phyloP scores from a whole-genome alignment of 2,888 invertebrate species.

The Oscheius sp. region DNA sequence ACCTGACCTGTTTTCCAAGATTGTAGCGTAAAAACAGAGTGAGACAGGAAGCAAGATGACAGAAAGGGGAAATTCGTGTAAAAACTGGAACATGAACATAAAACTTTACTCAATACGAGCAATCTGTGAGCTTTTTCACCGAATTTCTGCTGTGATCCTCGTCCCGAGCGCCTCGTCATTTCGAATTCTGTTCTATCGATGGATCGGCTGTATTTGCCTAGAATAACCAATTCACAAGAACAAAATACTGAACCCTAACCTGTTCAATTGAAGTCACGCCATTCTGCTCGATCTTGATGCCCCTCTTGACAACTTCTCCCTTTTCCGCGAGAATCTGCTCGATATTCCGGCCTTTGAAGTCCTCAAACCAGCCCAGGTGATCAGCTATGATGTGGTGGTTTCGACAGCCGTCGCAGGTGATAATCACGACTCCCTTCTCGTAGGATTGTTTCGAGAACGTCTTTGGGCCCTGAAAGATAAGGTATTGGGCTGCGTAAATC shows the following conservation, averaged over 20 bases:
- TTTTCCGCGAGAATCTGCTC: conserved; percentile 89
- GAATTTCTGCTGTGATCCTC: no score
- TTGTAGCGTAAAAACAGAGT: no score
- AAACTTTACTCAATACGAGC: no score
- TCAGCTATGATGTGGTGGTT: conserved; percentile 95
- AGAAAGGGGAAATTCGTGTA: no score
- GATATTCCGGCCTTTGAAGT: conserved; percentile 81
- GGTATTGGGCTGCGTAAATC: no score
- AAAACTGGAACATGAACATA: no score
- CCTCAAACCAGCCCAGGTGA: conserved; percentile 92
- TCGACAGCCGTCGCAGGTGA: conserved; percentile 86
- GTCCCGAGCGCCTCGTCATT: no score
- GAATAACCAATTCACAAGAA: not conserved
- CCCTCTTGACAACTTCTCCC: conserved; percentile 83
- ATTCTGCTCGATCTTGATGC: conserved; percentile 36
- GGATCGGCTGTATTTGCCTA: no score
- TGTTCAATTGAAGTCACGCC: conserved; percentile 23
- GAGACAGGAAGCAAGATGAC: no score
- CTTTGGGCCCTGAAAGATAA: conserved; percentile 66
- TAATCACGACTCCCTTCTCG: conserved; percentile 84
- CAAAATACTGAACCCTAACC: not conserved
- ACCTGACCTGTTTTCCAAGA: no score
- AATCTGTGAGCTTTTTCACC: no score
- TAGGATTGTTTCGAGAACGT: conserved; percentile 68
- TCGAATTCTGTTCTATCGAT: no score